phyloP scores from a whole-genome alignment of 2,797 vertebrate genomes.

The Acanthis flammea region DNA sequence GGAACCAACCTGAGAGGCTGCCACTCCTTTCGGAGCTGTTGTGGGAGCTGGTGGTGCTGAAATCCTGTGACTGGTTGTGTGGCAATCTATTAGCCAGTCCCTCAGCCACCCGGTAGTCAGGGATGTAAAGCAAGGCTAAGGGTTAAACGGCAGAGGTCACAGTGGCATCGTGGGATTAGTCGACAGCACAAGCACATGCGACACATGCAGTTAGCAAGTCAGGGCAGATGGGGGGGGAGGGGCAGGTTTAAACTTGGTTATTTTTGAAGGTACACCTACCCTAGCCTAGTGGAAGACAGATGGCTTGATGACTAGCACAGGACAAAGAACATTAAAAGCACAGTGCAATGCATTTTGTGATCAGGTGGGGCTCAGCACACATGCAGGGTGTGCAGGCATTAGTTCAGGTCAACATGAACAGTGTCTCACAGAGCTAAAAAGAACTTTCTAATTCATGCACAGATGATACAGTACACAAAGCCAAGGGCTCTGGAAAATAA shows the following conservation, averaged over 20 bases:
- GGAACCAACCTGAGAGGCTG: constrained; percentile 99
- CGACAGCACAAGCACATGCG: constrained; percentile 95
- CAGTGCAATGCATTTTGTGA: neutral
- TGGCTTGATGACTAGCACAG: neutral
- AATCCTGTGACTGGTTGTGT: constrained; percentile 99
- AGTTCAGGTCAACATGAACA: constrained; percentile 32
- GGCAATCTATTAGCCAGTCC: constrained; percentile 99
- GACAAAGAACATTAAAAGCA: constrained; percentile 38
- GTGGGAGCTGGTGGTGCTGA: constrained; percentile 99
- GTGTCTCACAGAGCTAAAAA: neutral
- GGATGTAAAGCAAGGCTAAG: constrained; percentile 99
- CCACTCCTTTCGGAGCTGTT: constrained; percentile 99
- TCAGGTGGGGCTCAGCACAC: neutral
- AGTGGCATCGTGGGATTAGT: constrained; percentile 96
- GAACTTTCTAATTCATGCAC: constrained; percentile 66
- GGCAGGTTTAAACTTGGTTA: neutral
- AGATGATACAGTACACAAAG: constrained; percentile 4
- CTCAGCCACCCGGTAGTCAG: constrained; percentile 99
- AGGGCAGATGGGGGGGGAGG: constrained; percentile 75
- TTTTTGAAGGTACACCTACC: constrained; percentile 41
- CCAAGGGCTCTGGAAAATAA: neutral
- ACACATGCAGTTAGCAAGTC: constrained; percentile 89
- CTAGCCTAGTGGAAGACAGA: constrained; percentile 64
- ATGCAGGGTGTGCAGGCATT: constrained; percentile 50
- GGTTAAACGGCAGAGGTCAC: constrained; percentile 98